phyloP scores from a whole-genome alignment of 2,797 vertebrate genomes.

The Geotria australis region DNA sequence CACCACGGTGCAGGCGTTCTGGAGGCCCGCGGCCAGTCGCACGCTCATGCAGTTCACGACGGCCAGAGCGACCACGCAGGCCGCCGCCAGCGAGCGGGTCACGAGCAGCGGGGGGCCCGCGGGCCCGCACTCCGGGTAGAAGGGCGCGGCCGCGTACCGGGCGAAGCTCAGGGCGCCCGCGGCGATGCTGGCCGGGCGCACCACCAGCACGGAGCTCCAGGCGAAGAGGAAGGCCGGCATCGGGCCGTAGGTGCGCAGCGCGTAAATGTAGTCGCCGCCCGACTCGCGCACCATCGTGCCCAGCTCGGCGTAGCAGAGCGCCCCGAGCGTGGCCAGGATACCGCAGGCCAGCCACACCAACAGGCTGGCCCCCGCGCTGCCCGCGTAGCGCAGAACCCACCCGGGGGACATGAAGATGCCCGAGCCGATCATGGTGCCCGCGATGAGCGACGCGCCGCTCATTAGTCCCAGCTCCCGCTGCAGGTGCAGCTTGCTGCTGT shows the following conservation, averaged over 20 bases:
- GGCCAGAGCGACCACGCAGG: conserved; percentile 20
- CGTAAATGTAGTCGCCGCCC: conserved; percentile 52
- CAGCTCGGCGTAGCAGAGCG: conserved; percentile 43
- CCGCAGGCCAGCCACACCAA: conserved; percentile 37
- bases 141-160: conserved; percentile 21
- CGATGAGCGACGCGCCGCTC: conserved; percentile 31
- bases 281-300: conserved; percentile 43
- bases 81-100: conserved; percentile 18
- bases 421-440: conserved; percentile 41
- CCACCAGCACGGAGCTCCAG: conserved; percentile 31
- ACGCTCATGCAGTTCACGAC: conserved; percentile 36
- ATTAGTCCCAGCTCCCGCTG: conserved; percentile 30
- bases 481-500: conserved; percentile 13
- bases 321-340: conserved; percentile 18
- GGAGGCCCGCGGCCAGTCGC: conserved; percentile 18
- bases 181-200: conserved; percentile 25
- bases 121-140: conserved; percentile 26
- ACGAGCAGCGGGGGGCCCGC: conserved; percentile 8
- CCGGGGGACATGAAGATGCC: conserved; percentile 67
- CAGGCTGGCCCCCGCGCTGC: conserved; percentile 39
- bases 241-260: conserved; percentile 28
- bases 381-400: conserved; percentile 22
- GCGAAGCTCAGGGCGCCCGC: conserved; percentile 35
- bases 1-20: conserved; percentile 23
- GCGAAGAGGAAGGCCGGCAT: conserved; percentile 30